phyloP scores from a whole-genome alignment of 2,888 invertebrate genomes.

The Lasioglossum villosulum region DNA sequence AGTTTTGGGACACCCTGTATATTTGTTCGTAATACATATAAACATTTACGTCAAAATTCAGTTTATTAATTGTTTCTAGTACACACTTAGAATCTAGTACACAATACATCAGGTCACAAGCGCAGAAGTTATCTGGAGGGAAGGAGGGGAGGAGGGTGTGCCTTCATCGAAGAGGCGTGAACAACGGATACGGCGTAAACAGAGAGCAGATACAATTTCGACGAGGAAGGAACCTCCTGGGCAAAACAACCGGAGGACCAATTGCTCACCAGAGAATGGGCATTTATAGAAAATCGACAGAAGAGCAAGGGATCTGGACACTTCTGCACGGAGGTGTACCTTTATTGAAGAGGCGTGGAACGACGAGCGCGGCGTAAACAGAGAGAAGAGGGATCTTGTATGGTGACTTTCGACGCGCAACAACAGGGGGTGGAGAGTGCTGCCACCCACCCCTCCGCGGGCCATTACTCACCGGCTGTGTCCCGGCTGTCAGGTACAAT shows the following conservation, averaged over 20 bases:
- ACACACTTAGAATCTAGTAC: too few species aligned
- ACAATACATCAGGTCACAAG: too few species aligned
- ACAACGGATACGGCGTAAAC: background rate
- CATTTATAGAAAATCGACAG: background rate
- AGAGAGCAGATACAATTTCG: background rate
- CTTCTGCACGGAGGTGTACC: background rate
- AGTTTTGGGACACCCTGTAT: too few species aligned
- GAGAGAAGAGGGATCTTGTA: conserved; percentile 57
- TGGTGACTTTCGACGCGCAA: conserved; percentile 63
- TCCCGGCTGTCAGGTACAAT: conserved; percentile 69
- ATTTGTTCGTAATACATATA: too few species aligned
- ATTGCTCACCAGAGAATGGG: background rate
- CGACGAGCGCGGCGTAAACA: conserved; percentile 40
- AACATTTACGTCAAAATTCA: too few species aligned
- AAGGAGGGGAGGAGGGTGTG: too few species aligned
- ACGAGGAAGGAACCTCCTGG: background rate
- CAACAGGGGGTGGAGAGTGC: conserved; percentile 29
- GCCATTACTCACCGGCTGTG: conserved; percentile 69
- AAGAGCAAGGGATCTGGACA: background rate
- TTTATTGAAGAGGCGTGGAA: conserved; percentile 54
- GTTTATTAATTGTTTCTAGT: too few species aligned
- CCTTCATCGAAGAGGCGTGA: too few species aligned
- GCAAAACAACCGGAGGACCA: background rate
- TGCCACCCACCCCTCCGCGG: conserved; percentile 60
- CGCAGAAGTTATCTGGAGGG: too few species aligned